These are phyloP conservation scores for Biston stratarius DNA, from an alignment of 2,888 invertebrate genomes.

Conservation along the genomic window DNA sequence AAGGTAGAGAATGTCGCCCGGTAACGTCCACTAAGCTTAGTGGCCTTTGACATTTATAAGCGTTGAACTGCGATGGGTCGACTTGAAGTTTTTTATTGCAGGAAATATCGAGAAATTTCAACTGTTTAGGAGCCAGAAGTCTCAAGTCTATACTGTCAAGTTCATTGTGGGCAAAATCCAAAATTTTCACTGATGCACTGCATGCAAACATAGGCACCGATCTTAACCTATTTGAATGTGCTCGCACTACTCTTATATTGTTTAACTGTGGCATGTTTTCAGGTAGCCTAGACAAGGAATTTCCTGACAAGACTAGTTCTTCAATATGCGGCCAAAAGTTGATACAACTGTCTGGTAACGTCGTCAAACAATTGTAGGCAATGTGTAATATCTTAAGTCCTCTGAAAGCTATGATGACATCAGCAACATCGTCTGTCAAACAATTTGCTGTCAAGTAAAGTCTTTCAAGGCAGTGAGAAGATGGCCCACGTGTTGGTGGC, in stretches of 20 bases:
- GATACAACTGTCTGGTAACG: slow-evolving; percentile 91
- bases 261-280: slow-evolving; percentile 90
- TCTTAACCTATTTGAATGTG: slow-evolving; percentile 93
- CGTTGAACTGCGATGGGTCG: slow-evolving; percentile 93
- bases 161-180: slow-evolving; percentile 95
- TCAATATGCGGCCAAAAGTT: slow-evolving; percentile 92
- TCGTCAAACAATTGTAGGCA: slow-evolving; percentile 92
- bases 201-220: slow-evolving; percentile 92
- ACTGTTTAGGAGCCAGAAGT: slow-evolving; percentile 91
- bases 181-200: slow-evolving; percentile 90
- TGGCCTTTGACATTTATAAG: slow-evolving; percentile 92
- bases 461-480: slow-evolving; percentile 88
- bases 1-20: slow-evolving; percentile 91
- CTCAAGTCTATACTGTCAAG: slow-evolving; percentile 92
- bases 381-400: slow-evolving; percentile 90
- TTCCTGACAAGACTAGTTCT: slow-evolving; percentile 93
- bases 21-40: slow-evolving; percentile 94
- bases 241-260: slow-evolving; percentile 90
- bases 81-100: slow-evolving; percentile 94
- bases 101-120: slow-evolving; percentile 94
- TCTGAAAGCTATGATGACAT: slow-evolving; percentile 88
- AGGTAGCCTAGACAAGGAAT: slow-evolving; percentile 91
- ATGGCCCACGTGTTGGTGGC: slow-evolving; percentile 87
- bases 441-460: slow-evolving; percentile 92
- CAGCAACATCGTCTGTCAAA: slow-evolving; percentile 89